Percentiles rank a stretch among this genome's conserved stretches.
Conservation (phyloP, 2,797 vertebrate species). For the Alauda arvensis region DNA sequence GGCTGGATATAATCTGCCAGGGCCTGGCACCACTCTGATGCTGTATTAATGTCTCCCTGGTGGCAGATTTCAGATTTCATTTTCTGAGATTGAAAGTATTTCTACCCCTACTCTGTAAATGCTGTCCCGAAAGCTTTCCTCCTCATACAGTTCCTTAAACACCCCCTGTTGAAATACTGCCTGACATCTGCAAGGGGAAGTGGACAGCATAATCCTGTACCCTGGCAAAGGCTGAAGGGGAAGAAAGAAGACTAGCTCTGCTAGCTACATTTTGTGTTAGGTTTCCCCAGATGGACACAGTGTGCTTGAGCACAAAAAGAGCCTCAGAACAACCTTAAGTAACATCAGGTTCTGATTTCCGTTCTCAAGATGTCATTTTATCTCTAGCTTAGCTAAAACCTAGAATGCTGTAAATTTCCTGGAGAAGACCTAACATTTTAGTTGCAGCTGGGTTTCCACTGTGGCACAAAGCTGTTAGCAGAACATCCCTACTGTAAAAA, state of each 20-base stretch:
- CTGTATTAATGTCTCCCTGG: fast-evolving
- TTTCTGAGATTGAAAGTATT: not conserved
- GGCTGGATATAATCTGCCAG: not conserved
- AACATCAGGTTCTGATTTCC: not conserved
- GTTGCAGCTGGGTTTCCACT: not conserved
- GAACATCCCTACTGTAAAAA: not conserved
- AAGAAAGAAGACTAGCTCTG: not conserved
- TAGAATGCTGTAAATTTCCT: not conserved
- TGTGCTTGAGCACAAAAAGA: not conserved
- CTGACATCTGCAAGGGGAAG: not conserved
- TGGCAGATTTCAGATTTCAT: not conserved
- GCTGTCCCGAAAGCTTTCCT: not conserved
- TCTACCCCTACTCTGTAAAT: not conserved
- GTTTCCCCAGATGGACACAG: not conserved
- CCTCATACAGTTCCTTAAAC: not conserved
- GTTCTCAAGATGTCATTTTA: not conserved
- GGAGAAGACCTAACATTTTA: not conserved
- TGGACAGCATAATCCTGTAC: not conserved
- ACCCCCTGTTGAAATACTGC: fast-evolving
- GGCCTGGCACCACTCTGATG: not conserved
- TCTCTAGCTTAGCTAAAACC: not conserved
- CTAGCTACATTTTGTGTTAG: not conserved
- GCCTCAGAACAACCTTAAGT: not conserved
- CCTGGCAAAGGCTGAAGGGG: not conserved
- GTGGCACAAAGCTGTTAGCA: not conserved